Base-by-base conservation (phyloP, 2,113 vertebrate genomes). In the Ctenomys sociabilis region DNA sequence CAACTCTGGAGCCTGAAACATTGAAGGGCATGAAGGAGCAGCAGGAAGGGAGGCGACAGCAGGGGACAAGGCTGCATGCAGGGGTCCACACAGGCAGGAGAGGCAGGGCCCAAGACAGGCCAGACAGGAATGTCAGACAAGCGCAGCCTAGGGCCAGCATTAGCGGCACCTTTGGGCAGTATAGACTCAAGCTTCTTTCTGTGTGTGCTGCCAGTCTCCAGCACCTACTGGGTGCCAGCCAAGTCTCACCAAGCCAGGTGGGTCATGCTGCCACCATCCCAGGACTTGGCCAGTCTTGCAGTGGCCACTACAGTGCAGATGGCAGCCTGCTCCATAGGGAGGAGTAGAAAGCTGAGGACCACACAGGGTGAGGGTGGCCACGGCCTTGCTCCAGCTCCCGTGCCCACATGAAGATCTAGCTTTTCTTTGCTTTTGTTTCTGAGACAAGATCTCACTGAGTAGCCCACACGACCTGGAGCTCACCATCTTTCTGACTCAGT, bases 91-190 rank as follows among this genome's bases (percentile, higher is more conserved):
- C 32, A 63, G 70, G 64, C 59, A 61, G 57, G 49, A 45, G 24
- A n/a, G 32, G 35, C 0, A 11, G 72, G 70, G n/a, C 26, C 49
- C 14, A 10, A 81, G 88, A 81, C 37, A 1, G 49, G 45, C 35
- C 70, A 2, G 3, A 22, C 17, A 1, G 16, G 19, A 30, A 43
- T 26, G 61, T 52, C 35, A 0, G 30, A 32, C 32, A 32, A 16
- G 49, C 3, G 32, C 0, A 24, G 40, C 6, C 30, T 6, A 54
- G 54, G 5, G 10, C 35, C 30, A 30, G 22, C 26, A 11, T n/a
- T 35, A 30, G 7, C 9, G 3, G 68, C 26, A 11, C 35, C 17
- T 0, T 4, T 2, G 0, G 3, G 21, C 17, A 28, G 43, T 30
- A 2, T 28, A 32, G 75, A 49, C 13, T 49, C 12, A 30, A 49